phyloP scores from a whole-genome alignment of 1,140 invertebrate genomes.

The Trichonephila clavipes region DNA sequence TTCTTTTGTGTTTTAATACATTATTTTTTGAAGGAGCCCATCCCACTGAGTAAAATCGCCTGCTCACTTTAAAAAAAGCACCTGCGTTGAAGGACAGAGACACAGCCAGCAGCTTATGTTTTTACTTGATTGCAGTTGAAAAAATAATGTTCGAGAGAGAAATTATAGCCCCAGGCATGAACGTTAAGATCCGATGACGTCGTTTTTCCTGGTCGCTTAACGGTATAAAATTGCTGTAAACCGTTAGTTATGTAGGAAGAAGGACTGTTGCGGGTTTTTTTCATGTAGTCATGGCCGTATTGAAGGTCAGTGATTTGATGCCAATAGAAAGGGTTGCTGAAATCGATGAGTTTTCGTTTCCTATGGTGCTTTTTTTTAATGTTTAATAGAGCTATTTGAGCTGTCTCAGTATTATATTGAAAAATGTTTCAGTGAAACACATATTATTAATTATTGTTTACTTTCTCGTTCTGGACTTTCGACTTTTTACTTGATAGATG shows the following conservation, averaged over 20 bases:
- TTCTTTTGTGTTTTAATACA: not conserved
- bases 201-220: constrained; percentile 36
- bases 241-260: constrained; percentile 45
- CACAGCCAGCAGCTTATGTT: not conserved
- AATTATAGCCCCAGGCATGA: not conserved
- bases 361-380: not conserved
- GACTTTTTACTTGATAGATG: no score
- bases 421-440: no score
- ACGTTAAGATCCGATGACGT: not conserved
- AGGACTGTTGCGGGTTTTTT: not conserved
- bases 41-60: not conserved
- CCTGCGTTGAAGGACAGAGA: not conserved
- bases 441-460: no score
- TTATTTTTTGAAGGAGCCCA: not conserved
- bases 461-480: no score
- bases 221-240: not conserved
- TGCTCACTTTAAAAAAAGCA: not conserved
- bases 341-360: not conserved
- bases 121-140: not conserved
- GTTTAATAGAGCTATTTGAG: no score
- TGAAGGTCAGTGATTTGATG: constrained; percentile 18
- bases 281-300: constrained; percentile 10
- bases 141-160: not conserved
- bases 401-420: no score
- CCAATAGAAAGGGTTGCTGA: not conserved